Evolutionary conservation across 2,113 vertebrate species (phyloP).

Genomic region (Tetrax tetrax): DNA sequence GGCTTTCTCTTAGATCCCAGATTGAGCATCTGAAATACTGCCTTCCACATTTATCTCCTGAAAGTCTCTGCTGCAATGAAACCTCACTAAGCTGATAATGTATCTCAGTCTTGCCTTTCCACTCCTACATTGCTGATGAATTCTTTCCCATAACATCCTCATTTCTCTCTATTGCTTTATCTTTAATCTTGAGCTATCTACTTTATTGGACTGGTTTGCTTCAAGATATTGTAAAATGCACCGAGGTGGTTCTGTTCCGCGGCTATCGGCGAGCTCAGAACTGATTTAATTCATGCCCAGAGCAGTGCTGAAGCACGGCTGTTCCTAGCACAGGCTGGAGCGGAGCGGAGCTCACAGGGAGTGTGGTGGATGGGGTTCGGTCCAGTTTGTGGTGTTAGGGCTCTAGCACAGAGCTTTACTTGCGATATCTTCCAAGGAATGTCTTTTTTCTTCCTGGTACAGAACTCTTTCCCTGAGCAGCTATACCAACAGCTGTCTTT

Average conservation of each 20-base stretch:
- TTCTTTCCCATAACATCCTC: slow-evolving; percentile 19
- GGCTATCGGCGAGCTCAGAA: neutral
- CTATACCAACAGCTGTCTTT: slow-evolving; percentile 68
- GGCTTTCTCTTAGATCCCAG: neutral
- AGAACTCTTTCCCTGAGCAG: slow-evolving; percentile 39
- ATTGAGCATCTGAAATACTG: neutral
- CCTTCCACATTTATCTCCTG: slow-evolving; percentile 21
- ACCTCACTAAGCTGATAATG: neutral
- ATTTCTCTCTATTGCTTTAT: slow-evolving; percentile 13
- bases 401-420: slow-evolving; percentile 6
- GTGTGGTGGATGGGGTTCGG: neutral
- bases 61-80: neutral
- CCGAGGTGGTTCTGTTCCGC: neutral
- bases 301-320: neutral
- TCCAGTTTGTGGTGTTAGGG: neutral
- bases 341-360: neutral
- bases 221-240: neutral
- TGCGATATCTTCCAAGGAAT: slow-evolving; percentile 2
- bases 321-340: neutral
- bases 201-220: slow-evolving; percentile 24
- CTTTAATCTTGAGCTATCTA: slow-evolving; percentile 43
- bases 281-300: neutral
- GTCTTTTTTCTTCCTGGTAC: slow-evolving; percentile 16
- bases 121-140: slow-evolving; percentile 32
- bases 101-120: neutral